These are phyloP conservation scores for Simalia tracyae DNA, from an alignment of 2,797 vertebrate genomes.

Conservation along the genomic window DNA sequence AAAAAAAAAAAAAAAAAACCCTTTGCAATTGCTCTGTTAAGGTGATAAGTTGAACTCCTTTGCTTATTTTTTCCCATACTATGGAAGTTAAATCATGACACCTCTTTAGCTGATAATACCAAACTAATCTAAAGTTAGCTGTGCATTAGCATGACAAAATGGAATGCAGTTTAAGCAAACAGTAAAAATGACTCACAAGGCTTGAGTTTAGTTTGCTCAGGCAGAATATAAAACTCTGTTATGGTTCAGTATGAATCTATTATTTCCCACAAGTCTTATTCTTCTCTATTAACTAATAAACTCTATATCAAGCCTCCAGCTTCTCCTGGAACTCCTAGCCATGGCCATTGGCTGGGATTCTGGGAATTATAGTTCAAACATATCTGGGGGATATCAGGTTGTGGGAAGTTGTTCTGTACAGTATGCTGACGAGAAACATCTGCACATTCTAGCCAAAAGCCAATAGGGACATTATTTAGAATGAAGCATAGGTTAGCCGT, in stretches of 20 bases:
- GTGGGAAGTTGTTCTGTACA: background rate
- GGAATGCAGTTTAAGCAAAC: slow-evolving; percentile 1
- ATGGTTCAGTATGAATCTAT: background rate
- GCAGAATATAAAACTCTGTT: slow-evolving; percentile 1
- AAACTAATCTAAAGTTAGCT: slow-evolving; percentile 29
- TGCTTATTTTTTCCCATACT: background rate
- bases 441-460: background rate
- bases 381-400: background rate
- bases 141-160: slow-evolving; percentile 18
- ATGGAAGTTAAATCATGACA: background rate
- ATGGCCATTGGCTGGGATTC: background rate
- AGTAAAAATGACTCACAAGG: background rate
- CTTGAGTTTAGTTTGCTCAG: slow-evolving; percentile 23
- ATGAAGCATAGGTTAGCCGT: background rate
- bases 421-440: background rate
- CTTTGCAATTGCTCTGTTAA: slow-evolving; percentile 35
- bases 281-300: background rate
- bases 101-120: slow-evolving; percentile 34
- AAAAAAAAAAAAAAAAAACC: background rate
- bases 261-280: background rate
- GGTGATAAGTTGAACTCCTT: background rate
- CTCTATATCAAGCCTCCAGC: background rate
- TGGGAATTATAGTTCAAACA: background rate
- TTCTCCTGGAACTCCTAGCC: background rate
- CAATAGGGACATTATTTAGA: background rate